Conservation (phyloP, 2,888 invertebrate genomes). For the Mimumesa dahlbomi region DNA sequence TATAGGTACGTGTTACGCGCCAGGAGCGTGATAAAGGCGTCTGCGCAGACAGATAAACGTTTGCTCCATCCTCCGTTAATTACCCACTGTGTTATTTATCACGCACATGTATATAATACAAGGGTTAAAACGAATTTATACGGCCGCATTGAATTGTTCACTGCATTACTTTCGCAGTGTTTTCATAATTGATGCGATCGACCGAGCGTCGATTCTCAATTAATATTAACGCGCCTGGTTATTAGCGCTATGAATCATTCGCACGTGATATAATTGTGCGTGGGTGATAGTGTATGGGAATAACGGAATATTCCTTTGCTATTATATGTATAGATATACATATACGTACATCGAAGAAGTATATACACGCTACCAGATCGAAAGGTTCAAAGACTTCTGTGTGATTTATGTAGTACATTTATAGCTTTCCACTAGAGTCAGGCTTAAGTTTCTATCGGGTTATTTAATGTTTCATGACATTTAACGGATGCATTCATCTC, state of each 20-base stretch:
- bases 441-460: neutral
- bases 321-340: no score
- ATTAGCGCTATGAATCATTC: slow-evolving; percentile 46
- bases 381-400: neutral
- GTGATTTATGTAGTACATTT: slow-evolving; percentile 2
- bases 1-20: slow-evolving; percentile 18
- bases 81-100: slow-evolving; percentile 65
- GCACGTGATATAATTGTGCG: slow-evolving; percentile 16
- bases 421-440: neutral
- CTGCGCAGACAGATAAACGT: slow-evolving; percentile 66
- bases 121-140: slow-evolving; percentile 61
- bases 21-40: slow-evolving; percentile 62
- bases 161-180: slow-evolving; percentile 51
- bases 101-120: slow-evolving; percentile 54
- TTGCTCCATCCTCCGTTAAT: slow-evolving; percentile 65
- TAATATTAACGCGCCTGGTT: slow-evolving; percentile 56
- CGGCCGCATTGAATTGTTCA: slow-evolving; percentile 55
- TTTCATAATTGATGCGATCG: slow-evolving; percentile 60
- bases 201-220: slow-evolving; percentile 53
- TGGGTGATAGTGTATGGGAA: slow-evolving; percentile 25
- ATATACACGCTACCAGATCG: slow-evolving; percentile 5
- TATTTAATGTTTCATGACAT: neutral
- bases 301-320: neutral
- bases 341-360: no score
- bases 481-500: slow-evolving; percentile 1